A percentile compares a stretch with the other conserved stretches of the same genome.
These are phyloP conservation scores for Dolichotis patagonum DNA, from an alignment of 2,113 vertebrate species.

Conservation along the genomic window DNA sequence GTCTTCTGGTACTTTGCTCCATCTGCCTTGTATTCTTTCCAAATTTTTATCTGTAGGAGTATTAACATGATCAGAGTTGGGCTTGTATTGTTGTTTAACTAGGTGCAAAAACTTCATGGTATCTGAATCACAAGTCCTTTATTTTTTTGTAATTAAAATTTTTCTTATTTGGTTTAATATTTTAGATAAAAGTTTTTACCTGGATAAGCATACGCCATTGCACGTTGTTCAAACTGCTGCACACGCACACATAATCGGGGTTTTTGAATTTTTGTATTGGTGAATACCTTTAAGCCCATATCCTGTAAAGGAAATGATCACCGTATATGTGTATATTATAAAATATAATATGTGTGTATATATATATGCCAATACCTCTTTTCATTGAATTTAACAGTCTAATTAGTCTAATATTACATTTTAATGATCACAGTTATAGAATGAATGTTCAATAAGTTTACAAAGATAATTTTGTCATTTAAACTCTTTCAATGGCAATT, in stretches of 20 bases:
- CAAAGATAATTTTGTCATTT: not conserved
- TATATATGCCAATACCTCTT: not conserved
- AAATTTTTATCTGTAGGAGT: not conserved
- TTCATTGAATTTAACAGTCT: not conserved
- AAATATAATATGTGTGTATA: not conserved
- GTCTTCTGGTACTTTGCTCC: not conserved
- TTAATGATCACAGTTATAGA: not conserved
- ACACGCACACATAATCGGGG: conserved; percentile 65
- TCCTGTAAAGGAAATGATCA: conserved; percentile 81
- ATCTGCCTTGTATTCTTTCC: not conserved
- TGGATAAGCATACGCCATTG: rapidly evolving
- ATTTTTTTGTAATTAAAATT: not conserved
- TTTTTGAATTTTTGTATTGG: conserved; percentile 85
- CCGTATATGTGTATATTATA: conserved; percentile 48
- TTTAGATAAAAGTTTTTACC: conserved; percentile 52
- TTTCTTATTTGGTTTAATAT: not conserved
- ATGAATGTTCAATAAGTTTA: not conserved
- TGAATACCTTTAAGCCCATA: conserved; percentile 86
- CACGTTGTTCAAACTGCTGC: rapidly evolving
- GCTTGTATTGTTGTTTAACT: not conserved
- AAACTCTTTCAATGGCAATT: not conserved
- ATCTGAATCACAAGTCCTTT: not conserved
- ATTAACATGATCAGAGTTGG: not conserved
- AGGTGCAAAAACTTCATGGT: not conserved
- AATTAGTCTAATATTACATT: conserved; percentile 40